Percentiles rank a stretch among this genome's conserved stretches.
Evolutionary conservation across 37 sponge, comb jelly and placozoan species (phyloP).

Genomic region (Petrosia ficiformis): DNA sequence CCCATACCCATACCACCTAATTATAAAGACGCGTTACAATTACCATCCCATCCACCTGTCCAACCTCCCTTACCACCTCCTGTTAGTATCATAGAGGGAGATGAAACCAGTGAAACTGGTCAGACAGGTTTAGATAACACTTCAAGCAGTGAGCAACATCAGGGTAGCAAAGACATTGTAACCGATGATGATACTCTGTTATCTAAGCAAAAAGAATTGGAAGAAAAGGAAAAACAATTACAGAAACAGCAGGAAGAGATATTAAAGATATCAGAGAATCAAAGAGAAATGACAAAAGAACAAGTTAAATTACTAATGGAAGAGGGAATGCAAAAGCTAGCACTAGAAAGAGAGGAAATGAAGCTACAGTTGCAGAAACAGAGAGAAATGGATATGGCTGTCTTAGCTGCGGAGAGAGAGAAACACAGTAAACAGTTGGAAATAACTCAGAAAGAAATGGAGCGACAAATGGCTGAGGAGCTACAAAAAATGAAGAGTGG

Average conservation of each 20-base stretch:
- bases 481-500: constrained; percentile 14
- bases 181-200: neutral
- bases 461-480: neutral
- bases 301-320: neutral
- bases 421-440: neutral
- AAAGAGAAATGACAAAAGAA: constrained; percentile 8
- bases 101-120: constrained; percentile 1
- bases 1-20: constrained; percentile 51
- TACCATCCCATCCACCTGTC: constrained; percentile 23
- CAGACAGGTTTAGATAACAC: too few relatives aligned
- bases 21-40: constrained; percentile 17
- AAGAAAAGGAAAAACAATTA: too few relatives aligned
- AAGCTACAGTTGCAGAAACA: neutral
- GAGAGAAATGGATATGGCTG: constrained; percentile 20
- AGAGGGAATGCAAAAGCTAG: neutral
- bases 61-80: constrained; percentile 48
- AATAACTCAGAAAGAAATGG: neutral
- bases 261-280: constrained; percentile 1
- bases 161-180: neutral
- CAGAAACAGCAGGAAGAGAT: neutral
- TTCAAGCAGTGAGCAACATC: too few relatives aligned
- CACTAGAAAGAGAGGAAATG: neutral
- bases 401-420: constrained; percentile 1
- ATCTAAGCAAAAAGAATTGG: neutral
- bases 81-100: neutral